Base-by-base conservation (phyloP, 1,140 invertebrate species). In the Drosophila azteca region DNA sequence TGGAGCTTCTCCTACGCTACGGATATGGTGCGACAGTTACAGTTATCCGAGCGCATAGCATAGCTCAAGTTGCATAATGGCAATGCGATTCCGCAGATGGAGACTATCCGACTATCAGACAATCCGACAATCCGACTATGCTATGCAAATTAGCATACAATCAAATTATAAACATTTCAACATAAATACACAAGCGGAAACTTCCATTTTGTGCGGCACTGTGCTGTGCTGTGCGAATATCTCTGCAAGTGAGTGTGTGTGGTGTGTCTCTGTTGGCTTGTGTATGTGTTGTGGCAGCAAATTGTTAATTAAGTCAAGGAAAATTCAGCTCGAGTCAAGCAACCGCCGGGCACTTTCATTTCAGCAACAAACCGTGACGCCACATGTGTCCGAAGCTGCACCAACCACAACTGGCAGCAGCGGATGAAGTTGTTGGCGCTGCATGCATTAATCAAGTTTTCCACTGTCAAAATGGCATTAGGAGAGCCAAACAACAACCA, bases 141-240 rank as follows among this genome's bases (percentile, higher is more conserved):
- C 67, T 68, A 74, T 82, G 64, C 63, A 79, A 76, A 83, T 83
- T 83, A 79, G 80, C 76, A 83, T 83, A 83, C 80, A 83, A 83
- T 83, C 79, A 83, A 76, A 75, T 79, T 83, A 71, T 83, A 83
- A 83, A 79, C 62, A 83, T 83, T 83, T 81, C 77, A 70, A 74
- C 79, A 78, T 68, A 75, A 75, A 54, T 68, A 78, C 71, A 78
- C 71, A 61, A 82, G 61, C 79, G 70, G 70, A 79, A 79, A 53
- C 75, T 71, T 70, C 58, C 75, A 82, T 80, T 80, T 39, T 79
- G 77, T 69, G 48, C 41, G 65, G 51, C 46, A 53, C 44, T 53
- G 15, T 61, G 54, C 29, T 31, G 29, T 31, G 29, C 29, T 61
- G n/a, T 69, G 67, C 64, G 52, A 69, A 70, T 70, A 35, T 58